Base-by-base conservation (phyloP, 2,888 invertebrate genomes). In the Panopea generosa region DNA sequence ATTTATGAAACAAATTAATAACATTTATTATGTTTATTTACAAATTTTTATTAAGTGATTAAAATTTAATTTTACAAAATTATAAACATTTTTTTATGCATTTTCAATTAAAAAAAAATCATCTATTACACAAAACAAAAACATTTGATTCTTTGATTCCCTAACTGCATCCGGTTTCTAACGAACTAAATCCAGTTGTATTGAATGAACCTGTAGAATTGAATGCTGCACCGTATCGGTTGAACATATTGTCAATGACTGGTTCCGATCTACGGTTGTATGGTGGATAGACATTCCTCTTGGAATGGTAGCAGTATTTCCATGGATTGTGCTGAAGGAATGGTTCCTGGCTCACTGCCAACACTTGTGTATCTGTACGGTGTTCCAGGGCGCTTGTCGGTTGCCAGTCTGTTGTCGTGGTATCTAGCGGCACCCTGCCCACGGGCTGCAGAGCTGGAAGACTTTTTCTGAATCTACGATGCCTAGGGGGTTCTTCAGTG, bases 321-420 rank as follows among this genome's bases (percentile, higher is more conserved):
- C 90, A 91, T 14, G 76, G 67, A 65, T 90, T 91, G 66, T 86
- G 86, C 53, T 84, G 78, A 33, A 86, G 71, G 67, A 88, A 89
- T 2, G 91, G 91, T 74, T 90, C 88, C 70, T 90, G 90, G n/a
- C 86, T 81, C 14, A 86, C 73, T 6, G 89, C 90, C 24, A 91
- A 60, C 6, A 90, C 90, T 29, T 89, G 87, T 4, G 86, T 83
- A 2, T 87, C 78, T 1, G 89, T 87, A 49, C 75, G 82, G 66
- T 84, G 68, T 9, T 86, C 77, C 1, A 80, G 75, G 4, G 77
- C 73, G 2, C 83, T 66, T 7, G 78, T 45, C 2, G 75, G 73
- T 27, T 71, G 66, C 89, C 89, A 88, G 49, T 73, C 70, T 7
- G 89, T 86, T 6, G 87, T 88, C 26, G 78, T 75, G 11, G 90